A percentile compares a stretch with the other conserved stretches of the same genome.
Evolutionary conservation across 2,113 vertebrate genomes (phyloP).

Genomic region (Dissostichus mawsoni): DNA sequence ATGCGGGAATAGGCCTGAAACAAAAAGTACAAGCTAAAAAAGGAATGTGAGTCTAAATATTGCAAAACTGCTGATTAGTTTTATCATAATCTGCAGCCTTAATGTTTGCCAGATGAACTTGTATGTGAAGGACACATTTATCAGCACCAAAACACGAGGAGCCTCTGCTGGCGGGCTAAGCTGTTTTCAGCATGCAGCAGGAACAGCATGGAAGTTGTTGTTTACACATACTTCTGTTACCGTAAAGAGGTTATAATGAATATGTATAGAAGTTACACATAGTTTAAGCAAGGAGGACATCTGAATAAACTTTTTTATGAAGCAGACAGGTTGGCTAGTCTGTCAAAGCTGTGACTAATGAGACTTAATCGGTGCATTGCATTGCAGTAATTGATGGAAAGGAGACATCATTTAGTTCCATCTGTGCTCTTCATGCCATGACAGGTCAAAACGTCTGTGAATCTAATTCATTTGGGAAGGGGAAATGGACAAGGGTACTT

Average conservation of each 20-base stretch:
- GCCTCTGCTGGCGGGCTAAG: conserved; percentile 35
- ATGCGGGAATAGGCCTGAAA: not conserved
- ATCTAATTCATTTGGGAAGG: not conserved
- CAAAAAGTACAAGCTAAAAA: conserved; percentile 7
- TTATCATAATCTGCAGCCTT: conserved; percentile 32
- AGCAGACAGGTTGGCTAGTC: not conserved
- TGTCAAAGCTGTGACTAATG: not conserved
- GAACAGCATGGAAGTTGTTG: conserved; percentile 8
- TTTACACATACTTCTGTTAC: conserved; percentile 2
- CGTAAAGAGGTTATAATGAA: not conserved
- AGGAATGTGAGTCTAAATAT: conserved; percentile 12
- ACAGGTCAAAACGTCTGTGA: not conserved
- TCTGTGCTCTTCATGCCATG: not conserved
- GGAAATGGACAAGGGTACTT: not conserved
- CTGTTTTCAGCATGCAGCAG: conserved; percentile 7
- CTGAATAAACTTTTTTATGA: not conserved
- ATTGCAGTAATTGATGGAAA: not conserved
- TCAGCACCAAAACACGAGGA: conserved; percentile 55
- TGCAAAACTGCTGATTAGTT: conserved; percentile 37
- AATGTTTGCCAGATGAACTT: conserved; percentile 35
- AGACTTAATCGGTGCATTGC: not conserved
- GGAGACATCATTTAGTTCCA: conserved; percentile 2
- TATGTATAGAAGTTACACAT: not conserved
- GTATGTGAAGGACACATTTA: conserved; percentile 44
- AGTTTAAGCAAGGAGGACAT: not conserved